A percentile compares a stretch with the other conserved stretches of the same genome.
Conservation (phyloP, 2,113 vertebrate species). For the Indicator indicator region DNA sequence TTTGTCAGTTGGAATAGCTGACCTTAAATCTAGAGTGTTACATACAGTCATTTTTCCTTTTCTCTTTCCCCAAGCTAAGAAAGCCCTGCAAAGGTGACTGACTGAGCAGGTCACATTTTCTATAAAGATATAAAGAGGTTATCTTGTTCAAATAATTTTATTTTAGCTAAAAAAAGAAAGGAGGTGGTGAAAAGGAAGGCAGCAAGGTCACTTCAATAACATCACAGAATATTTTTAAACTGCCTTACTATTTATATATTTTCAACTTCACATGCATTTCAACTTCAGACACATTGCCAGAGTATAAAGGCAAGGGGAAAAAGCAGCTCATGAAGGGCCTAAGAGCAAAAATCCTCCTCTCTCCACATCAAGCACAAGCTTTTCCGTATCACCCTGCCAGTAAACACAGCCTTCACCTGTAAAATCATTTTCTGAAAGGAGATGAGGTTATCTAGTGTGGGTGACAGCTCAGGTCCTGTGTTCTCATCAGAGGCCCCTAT, state of each 20-base stretch:
- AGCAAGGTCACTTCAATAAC: slow-evolving; percentile 57
- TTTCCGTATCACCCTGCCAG: not conserved
- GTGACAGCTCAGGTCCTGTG: not conserved
- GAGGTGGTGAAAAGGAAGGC: not conserved
- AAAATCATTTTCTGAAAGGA: not conserved
- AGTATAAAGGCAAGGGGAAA: not conserved
- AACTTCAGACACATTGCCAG: not conserved
- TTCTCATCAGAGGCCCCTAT: not conserved
- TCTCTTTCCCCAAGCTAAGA: not conserved
- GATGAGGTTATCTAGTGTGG: not conserved
- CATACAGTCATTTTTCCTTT: slow-evolving; percentile 3
- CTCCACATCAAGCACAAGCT: not conserved
- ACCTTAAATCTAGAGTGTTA: slow-evolving; percentile 39
- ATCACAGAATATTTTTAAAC: not conserved
- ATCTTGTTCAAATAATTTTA: slow-evolving; percentile 42
- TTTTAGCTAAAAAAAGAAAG: not conserved
- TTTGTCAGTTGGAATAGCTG: not conserved
- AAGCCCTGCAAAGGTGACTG: not conserved
- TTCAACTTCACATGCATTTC: not conserved
- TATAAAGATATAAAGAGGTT: slow-evolving; percentile 5
- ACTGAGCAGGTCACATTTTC: slow-evolving; percentile 41
- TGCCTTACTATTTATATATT: slow-evolving; percentile 5
- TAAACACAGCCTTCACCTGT: not conserved
- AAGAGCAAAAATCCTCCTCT: not conserved
- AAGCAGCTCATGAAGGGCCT: not conserved